Conservation (phyloP, 2,113 vertebrate genomes). For the Ginglymostoma cirratum region DNA sequence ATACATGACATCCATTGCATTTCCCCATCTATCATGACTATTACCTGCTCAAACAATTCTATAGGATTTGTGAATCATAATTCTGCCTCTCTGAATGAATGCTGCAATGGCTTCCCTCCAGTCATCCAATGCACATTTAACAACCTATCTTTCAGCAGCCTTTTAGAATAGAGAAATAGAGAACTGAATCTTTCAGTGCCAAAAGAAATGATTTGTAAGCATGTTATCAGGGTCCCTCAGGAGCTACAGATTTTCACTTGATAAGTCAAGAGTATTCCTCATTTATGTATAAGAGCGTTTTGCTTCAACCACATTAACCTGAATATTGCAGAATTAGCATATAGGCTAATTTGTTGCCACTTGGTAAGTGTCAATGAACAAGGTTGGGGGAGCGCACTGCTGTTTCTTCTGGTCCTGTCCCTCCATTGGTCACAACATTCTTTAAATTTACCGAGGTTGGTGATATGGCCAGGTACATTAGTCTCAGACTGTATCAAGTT, state of each 20-base stretch:
- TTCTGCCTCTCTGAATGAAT: neutral
- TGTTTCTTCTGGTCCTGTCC: no score
- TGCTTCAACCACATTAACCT: neutral
- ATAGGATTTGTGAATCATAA: neutral
- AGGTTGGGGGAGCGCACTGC: no score
- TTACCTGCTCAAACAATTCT: neutral
- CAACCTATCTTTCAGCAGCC: neutral
- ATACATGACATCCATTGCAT: neutral
- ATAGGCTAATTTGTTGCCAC: neutral
- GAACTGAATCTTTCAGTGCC: neutral
- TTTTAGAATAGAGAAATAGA: neutral
- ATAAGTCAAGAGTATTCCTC: neutral
- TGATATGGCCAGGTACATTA: no score
- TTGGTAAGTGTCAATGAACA: neutral
- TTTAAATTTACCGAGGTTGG: no score
- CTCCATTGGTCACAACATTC: no score
- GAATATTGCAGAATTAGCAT: neutral
- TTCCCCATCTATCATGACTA: neutral
- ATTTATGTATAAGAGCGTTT: neutral
- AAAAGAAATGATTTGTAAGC: neutral
- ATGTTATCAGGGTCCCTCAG: neutral
- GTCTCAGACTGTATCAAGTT: no score
- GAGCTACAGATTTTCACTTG: neutral
- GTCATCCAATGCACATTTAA: neutral
- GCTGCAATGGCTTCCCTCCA: no score